phyloP scores from a whole-genome alignment of 2,888 invertebrate genomes.

The Himalopsyche anomala region DNA sequence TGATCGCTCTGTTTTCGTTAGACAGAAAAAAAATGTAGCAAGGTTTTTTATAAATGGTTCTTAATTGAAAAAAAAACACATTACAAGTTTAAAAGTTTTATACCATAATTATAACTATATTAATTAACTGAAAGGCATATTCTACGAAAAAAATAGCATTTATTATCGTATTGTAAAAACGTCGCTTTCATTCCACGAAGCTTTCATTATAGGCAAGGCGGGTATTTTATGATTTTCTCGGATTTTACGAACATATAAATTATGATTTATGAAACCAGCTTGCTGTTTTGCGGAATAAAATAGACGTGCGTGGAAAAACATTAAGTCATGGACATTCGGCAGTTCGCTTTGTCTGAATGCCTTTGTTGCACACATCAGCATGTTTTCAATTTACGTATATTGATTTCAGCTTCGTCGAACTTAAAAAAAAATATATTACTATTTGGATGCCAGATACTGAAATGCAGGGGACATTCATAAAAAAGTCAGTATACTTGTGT shows the following conservation, averaged over 20 bases:
- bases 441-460: not conserved
- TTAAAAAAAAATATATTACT: not conserved
- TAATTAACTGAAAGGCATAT: not conserved
- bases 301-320: slow-evolving; percentile 22
- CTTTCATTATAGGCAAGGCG: not conserved
- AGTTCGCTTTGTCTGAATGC: not conserved
- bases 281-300: slow-evolving; percentile 37
- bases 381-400: slow-evolving; percentile 24
- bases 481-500: too few relatives aligned
- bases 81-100: too few relatives aligned
- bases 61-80: too few relatives aligned
- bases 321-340: slow-evolving; percentile 4
- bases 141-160: not conserved
- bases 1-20: too few relatives aligned
- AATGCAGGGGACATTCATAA: not conserved
- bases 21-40: too few relatives aligned
- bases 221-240: slow-evolving; percentile 34
- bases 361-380: slow-evolving; percentile 27
- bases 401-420: slow-evolving; percentile 7
- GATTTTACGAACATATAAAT: slow-evolving; percentile 38
- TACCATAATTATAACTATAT: not conserved
- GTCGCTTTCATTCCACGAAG: not conserved
- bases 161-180: not conserved
- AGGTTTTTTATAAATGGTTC: too few relatives aligned
- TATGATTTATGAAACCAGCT: slow-evolving; percentile 13